phyloP scores from a whole-genome alignment of 2,113 vertebrate genomes.

The Rhinolophus ferrumequinum region DNA sequence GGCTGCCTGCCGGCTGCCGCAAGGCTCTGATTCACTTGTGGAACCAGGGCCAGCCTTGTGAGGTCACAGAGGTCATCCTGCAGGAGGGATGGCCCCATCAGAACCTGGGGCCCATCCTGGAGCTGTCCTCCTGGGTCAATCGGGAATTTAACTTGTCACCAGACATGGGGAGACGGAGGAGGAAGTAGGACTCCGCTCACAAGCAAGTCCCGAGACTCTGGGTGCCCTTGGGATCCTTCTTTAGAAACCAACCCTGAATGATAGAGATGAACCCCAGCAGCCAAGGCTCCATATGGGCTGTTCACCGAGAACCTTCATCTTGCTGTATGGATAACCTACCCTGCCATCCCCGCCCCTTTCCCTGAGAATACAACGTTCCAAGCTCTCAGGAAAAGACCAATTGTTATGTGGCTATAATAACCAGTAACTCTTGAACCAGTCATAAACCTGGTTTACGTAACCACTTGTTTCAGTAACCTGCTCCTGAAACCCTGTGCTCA shows the following conservation, averaged over 20 bases:
- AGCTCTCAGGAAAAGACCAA: neutral
- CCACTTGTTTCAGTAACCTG: neutral
- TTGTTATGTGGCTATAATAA: neutral
- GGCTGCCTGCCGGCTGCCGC: neutral
- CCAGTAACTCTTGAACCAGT: neutral
- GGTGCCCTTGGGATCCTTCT: neutral
- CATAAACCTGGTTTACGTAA: neutral
- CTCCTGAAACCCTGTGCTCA: neutral
- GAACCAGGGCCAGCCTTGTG: too few relatives aligned
- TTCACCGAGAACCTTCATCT: neutral
- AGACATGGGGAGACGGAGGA: neutral
- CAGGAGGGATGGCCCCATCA: neutral
- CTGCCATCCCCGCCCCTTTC: neutral
- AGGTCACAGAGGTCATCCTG: neutral
- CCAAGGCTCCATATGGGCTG: neutral
- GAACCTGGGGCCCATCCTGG: neutral
- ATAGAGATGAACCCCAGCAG: neutral
- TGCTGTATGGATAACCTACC: rapidly evolving
- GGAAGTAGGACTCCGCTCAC: rapidly evolving
- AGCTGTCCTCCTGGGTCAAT: neutral
- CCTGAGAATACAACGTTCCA: neutral
- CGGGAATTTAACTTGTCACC: neutral
- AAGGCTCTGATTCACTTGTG: neutral
- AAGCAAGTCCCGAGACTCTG: neutral
- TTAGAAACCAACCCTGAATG: neutral